A percentile compares a stretch with the other conserved stretches of the same genome.
Conservation (phyloP, 2,888 invertebrate species). For the Plagodis dolabraria region DNA sequence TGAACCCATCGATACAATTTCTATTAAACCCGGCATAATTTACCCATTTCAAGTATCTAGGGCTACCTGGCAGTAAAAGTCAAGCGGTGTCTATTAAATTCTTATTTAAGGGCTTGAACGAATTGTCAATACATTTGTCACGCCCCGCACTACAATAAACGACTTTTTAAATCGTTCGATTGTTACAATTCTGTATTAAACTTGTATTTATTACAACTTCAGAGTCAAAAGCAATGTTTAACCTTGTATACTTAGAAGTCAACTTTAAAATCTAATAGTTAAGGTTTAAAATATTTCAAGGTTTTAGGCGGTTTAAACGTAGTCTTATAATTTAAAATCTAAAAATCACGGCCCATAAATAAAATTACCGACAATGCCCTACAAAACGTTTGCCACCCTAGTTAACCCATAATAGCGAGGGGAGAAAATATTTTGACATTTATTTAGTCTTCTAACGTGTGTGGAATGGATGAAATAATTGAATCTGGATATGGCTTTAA, state of each 20-base stretch:
- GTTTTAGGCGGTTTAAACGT: conserved; percentile 41
- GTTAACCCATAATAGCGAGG: conserved; percentile 70
- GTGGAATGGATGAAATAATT: conserved; percentile 24
- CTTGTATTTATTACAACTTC: conserved; percentile 58
- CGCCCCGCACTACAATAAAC: conserved; percentile 60
- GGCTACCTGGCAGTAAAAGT: conserved; percentile 38
- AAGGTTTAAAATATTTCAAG: conserved; percentile 10
- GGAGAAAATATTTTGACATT: conserved; percentile 79
- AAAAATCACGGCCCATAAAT: conserved; percentile 78
- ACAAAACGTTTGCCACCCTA: conserved; percentile 68
- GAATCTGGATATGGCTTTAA: conserved; percentile 11
- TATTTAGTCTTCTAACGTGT: conserved; percentile 47
- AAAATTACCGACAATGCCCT: conserved; percentile 71
- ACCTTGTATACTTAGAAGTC: not conserved
- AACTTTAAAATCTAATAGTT: conserved; percentile 4
- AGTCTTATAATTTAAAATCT: conserved; percentile 56
- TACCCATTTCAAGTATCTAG: conserved; percentile 20
- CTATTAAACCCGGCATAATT: conserved; percentile 28
- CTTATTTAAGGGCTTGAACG: conserved; percentile 68
- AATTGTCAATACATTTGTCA: conserved; percentile 70
- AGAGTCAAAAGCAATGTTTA: conserved; percentile 33
- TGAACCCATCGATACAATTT: conserved; percentile 14
- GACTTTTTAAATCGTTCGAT: conserved; percentile 62
- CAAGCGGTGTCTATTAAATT: conserved; percentile 56
- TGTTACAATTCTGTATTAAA: conserved; percentile 69